phyloP scores from a whole-genome alignment of 1,140 invertebrate species.

The Leptopilina boulardi region DNA sequence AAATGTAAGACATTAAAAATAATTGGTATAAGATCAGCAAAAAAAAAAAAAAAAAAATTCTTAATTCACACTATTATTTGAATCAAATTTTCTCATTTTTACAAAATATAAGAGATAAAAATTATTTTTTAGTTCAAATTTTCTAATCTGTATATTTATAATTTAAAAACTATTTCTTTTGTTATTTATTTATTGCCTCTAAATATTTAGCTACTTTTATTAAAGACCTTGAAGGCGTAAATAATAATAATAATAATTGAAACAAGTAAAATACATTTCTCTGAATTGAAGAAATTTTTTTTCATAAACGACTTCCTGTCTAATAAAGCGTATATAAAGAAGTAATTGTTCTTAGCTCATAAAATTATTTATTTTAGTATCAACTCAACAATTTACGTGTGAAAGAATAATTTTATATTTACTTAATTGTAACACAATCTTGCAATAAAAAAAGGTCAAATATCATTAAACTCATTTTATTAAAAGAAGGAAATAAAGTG shows the following conservation, averaged over 20 bases:
- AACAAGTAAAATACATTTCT: conserved; percentile 7
- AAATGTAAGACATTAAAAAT: too few relatives aligned
- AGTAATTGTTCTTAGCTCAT: conserved; percentile 5
- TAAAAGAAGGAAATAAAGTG: not conserved
- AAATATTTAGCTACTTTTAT: not conserved
- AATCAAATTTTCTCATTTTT: too few relatives aligned
- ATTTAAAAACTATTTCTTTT: too few relatives aligned
- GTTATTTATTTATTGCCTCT: not conserved
- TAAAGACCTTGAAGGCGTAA: not conserved
- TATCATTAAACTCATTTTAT: not conserved
- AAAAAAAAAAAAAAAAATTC: too few relatives aligned
- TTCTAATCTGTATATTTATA: too few relatives aligned
- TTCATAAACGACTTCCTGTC: not conserved
- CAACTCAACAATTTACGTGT: conserved; percentile 2
- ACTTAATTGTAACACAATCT: conserved; percentile 10
- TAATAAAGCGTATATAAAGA: not conserved
- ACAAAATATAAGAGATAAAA: too few relatives aligned
- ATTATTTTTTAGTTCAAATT: too few relatives aligned
- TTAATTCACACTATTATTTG: too few relatives aligned
- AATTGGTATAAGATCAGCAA: too few relatives aligned
- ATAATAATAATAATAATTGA: not conserved
- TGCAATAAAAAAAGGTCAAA: not conserved
- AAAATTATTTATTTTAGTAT: not conserved
- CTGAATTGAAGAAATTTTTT: not conserved
- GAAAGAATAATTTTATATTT: not conserved